Evolutionary conservation across 2,113 vertebrate species (phyloP).

Genomic region (Charina bottae): DNA sequence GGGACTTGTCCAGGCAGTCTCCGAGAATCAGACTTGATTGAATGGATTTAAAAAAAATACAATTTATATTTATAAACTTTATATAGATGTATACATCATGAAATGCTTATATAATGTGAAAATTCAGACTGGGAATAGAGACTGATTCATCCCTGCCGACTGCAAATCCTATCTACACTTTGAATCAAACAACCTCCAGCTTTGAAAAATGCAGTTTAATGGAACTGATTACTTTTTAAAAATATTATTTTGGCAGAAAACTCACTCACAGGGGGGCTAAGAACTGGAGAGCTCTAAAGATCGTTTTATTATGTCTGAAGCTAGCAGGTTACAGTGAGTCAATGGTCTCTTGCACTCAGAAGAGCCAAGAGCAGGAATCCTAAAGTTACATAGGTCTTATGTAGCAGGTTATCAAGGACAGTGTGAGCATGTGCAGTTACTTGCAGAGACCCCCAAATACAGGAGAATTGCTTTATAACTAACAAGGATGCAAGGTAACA

Average conservation of each 20-base stretch:
- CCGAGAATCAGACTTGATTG: no score
- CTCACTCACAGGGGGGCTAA: neutral
- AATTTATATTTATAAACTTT: neutral
- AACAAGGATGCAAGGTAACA: neutral
- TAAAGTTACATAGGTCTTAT: neutral
- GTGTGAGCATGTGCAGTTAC: no score
- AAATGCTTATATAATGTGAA: neutral
- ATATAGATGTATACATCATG: neutral
- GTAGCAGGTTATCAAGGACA: no score
- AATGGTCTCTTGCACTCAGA: neutral
- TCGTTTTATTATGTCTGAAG: neutral
- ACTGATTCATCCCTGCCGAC: neutral
- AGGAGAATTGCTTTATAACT: neutral
- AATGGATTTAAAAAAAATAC: no score
- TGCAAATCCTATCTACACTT: neutral
- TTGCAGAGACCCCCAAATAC: no score
- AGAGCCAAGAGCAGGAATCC: neutral
- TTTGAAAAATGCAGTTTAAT: neutral
- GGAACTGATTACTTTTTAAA: neutral
- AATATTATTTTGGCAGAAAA: neutral
- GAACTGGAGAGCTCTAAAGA: no score
- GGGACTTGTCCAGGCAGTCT: no score
- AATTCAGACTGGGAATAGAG: neutral
- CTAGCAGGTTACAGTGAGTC: neutral
- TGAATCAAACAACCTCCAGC: neutral